Evolutionary conservation across 2,113 vertebrate genomes (phyloP), one percentile per base, ranked within the genome.

Genomic region (Phyllopteryx taeniolatus): DNA sequence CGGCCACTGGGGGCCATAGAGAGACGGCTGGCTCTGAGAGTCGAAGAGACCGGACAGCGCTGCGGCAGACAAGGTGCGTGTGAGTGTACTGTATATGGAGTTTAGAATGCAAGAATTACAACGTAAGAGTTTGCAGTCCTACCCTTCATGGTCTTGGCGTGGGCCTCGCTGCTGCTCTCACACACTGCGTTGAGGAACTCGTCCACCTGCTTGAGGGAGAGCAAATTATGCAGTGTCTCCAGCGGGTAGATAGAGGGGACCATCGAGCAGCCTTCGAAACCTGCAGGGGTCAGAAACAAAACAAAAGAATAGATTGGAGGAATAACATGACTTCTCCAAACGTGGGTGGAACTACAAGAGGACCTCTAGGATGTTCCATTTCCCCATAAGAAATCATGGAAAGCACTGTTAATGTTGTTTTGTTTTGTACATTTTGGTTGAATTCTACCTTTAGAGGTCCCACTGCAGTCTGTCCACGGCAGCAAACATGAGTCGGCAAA

Each of bases 221-320:
- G 95, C 10, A 94, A 95, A 92, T 99, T 99, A 93, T 99, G 97
- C 85, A 99, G 94, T 0, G 97, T 99, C 93, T 99, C 98, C 91
- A 99, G 86, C 0, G 97, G 97, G 82, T 97, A 95, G 85, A 99
- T 96, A 62, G 96, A 98, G 83, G 98, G 98, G 79, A 99, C 98
- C 98, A 99, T 96, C 79, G 96, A 98, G 83, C 95, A 99, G 81
- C 97, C 97, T 93, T 99, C 97, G 81, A 99, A 99, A 66, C 98
- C 98, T 99, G 93, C 79, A 76, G 3, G 20, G 20, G 20, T 19
- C 9, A 17, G 53, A 11, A 56, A 7, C 17, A 15, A 43, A 47
- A 11, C 31, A 22, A 27, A 67, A 17, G 44, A 11, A 44, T n/a
- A 43, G 33, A 39, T 15, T 17, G 9, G 8, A 42, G 35, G 35